A percentile compares a stretch with the other conserved stretches of the same genome.
Conservation (phyloP, 2,113 vertebrate species). For the Cinclus mexicanus region DNA sequence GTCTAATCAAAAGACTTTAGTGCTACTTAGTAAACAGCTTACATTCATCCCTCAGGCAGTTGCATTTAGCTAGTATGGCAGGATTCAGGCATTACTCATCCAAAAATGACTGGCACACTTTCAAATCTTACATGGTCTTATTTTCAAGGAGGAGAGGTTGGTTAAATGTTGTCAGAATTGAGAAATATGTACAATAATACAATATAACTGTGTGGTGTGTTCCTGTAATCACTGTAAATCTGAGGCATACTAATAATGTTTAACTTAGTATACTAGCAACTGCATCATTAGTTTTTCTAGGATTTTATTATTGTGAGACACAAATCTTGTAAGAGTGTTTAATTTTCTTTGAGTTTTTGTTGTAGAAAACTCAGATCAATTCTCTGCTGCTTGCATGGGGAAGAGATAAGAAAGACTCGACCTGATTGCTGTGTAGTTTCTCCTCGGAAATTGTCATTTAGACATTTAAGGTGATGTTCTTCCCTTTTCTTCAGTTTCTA, state of each 20-base stretch:
- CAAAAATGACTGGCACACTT: background rate
- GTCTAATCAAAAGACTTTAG: background rate
- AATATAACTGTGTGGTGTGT: background rate
- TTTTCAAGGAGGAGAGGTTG: background rate
- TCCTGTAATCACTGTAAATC: background rate
- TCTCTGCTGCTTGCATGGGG: background rate
- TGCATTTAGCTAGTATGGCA: background rate
- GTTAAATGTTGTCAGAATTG: background rate
- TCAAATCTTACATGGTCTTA: background rate
- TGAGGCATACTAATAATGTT: background rate
- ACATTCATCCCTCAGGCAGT: background rate
- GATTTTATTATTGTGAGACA: background rate
- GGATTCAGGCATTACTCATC: background rate
- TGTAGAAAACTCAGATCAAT: background rate
- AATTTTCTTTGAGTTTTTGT: background rate
- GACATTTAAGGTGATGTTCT: background rate
- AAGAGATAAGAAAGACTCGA: background rate
- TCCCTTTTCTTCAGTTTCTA: conserved; percentile 84
- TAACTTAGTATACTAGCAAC: background rate
- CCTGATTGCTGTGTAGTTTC: background rate
- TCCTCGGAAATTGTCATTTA: background rate
- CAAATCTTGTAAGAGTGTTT: background rate
- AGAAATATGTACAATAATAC: background rate
- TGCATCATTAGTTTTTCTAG: background rate
- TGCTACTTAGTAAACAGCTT: background rate